Percentiles rank a stretch among this genome's conserved stretches.
phyloP scores from a whole-genome alignment of 2,797 vertebrate genomes.

The Spinus olivaceus region DNA sequence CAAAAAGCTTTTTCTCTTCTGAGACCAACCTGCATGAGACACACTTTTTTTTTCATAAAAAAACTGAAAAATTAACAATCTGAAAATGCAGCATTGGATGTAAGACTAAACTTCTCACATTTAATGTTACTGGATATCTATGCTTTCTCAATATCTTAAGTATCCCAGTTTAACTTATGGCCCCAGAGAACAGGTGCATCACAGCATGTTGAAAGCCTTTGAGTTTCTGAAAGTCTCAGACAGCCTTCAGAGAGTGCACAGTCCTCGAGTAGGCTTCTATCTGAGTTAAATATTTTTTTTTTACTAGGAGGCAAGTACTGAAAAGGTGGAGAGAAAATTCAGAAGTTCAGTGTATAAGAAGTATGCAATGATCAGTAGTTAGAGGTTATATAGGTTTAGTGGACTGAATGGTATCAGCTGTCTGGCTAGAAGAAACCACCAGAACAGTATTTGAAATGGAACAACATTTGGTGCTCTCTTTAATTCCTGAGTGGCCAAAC shows the following conservation, averaged over 20 bases:
- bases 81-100: background rate
- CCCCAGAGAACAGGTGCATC: background rate
- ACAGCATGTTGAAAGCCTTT: background rate
- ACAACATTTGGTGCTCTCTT: background rate
- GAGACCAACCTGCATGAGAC: background rate
- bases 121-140: background rate
- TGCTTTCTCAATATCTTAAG: background rate
- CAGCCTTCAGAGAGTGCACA: accelerated
- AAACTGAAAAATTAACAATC: background rate
- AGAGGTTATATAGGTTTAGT: background rate
- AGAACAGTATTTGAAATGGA: background rate
- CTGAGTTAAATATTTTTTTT: background rate
- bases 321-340: background rate
- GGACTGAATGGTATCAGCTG: background rate
- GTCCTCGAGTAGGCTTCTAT: background rate
- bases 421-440: background rate
- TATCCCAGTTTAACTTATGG: background rate
- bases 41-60: background rate
- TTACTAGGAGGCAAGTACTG: background rate
- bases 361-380: background rate
- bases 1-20: background rate
- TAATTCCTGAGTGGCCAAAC: background rate
- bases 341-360: background rate
- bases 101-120: background rate
- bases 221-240: background rate